Evolutionary conservation across 2,113 vertebrate genomes (phyloP).

Genomic region (Mola mola): DNA sequence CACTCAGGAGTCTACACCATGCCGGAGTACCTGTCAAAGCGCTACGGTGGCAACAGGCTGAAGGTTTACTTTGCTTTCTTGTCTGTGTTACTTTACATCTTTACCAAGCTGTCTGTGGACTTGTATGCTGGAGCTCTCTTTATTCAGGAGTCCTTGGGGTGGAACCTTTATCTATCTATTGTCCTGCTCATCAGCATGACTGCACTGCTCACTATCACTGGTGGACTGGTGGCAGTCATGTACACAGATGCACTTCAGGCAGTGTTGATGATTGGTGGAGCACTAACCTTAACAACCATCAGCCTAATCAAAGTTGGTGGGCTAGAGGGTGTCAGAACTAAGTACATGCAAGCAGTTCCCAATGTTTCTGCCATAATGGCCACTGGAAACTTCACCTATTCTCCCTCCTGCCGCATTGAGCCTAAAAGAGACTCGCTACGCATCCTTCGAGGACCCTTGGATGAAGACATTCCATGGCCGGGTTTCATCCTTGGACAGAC

Average conservation of each 20-base stretch:
- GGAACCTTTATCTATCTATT: constrained; percentile 96
- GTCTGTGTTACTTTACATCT: constrained; percentile 95
- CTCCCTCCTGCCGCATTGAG: constrained; percentile 87
- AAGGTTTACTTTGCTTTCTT: constrained; percentile 94
- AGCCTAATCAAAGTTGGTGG: constrained; percentile 92
- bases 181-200: constrained; percentile 95
- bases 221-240: constrained; percentile 95
- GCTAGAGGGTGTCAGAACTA: constrained; percentile 91
- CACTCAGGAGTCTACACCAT: constrained; percentile 96
- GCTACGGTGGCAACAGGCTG: constrained; percentile 94
- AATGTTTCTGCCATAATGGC: constrained; percentile 90
- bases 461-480: constrained; percentile 97
- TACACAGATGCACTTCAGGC: constrained; percentile 98
- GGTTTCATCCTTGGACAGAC: constrained; percentile 96
- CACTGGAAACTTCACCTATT: constrained; percentile 88
- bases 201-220: constrained; percentile 93
- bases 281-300: constrained; percentile 91
- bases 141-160: constrained; percentile 97
- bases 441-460: constrained; percentile 90
- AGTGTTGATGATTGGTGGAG: constrained; percentile 94
- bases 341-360: constrained; percentile 94
- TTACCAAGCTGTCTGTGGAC: constrained; percentile 98
- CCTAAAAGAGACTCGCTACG: constrained; percentile 91
- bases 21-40: constrained; percentile 97
- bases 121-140: constrained; percentile 98